Evolutionary conservation across 2,888 invertebrate species (phyloP).

Genomic region (Megaustenia siamemsis): DNA sequence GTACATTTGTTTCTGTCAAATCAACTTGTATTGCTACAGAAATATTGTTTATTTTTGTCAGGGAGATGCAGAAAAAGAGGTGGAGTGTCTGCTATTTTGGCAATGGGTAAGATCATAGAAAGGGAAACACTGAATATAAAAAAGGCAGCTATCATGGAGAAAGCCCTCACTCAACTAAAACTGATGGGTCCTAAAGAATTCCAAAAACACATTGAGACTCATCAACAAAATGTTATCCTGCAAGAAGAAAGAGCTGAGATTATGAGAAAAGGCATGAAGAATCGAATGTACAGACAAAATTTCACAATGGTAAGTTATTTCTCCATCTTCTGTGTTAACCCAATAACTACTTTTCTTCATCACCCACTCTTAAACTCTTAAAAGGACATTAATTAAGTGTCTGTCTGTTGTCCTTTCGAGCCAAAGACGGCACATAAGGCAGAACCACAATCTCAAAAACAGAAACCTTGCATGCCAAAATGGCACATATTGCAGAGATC

Average conservation of each 20-base stretch:
- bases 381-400: no score
- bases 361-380: no score
- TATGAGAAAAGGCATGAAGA: background rate
- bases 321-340: no score
- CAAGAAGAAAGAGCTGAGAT: background rate
- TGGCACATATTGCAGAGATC: no score
- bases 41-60: conserved; percentile 20
- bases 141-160: conserved; percentile 53
- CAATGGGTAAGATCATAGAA: conserved; percentile 49
- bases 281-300: background rate
- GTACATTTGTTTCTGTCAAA: no score
- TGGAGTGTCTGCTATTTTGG: conserved; percentile 56
- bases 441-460: no score
- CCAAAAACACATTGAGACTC: background rate
- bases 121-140: conserved; percentile 55
- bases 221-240: background rate
- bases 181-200: conserved; percentile 10
- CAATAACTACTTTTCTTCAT: no score
- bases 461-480: no score
- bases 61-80: conserved; percentile 56
- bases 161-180: conserved; percentile 41
- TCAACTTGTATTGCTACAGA: background rate
- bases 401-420: no score
- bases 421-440: no score
- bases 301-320: conserved; percentile 28